Base-by-base conservation (phyloP, 2,888 invertebrate genomes). In the Oxycera nigricornis region DNA sequence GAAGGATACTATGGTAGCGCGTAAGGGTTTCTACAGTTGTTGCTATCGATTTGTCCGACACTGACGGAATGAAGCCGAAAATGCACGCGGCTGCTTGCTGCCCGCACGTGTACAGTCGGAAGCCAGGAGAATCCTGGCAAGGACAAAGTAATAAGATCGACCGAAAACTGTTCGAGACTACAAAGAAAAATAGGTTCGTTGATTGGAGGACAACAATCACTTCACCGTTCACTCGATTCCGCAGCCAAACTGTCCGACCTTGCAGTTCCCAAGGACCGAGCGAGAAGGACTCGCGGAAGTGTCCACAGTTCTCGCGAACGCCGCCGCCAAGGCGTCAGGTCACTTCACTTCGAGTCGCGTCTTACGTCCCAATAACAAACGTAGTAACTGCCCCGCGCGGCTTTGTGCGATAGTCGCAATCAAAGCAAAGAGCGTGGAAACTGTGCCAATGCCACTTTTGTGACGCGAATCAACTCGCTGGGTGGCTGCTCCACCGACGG, bases 41-140 rank as follows among this genome's bases (percentile, higher is more conserved):
- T 11, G 24, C 7, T 65, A 65, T 65, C 65, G 65, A 65, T 65
- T 65, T 65, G 65, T 65, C 61, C 65, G 41, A 55, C 46, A 14
- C 46, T 46, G 55, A 61, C 61, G 31, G 55, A 24, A 9, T n/a
- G 35, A 2, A 39, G 39, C 22, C 31, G 65, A 24, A 65, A 22
- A 55, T 20, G 6, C 24, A 22, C 20, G 55, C 7, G 39, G n/a
- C n/a, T n/a, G 14, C 46, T 2, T 7, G 46, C 46, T 3, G 14
- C 17, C n/a, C 11, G 46, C n/a, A 46, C 14, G 46, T 46, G 46
- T 14, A 7, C 11, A 6, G 35, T 35, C n/a, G n/a, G n/a, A n/a
- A n/a, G n/a, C 11, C 35, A 35, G 11, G 17, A 7, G n/a, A 14
- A 46, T 46, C 46, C 46, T 46, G 17, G 14, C 6, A 17, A 46